Evolutionary conservation across 2,888 invertebrate species (phyloP), one percentile per base, ranked within the genome.

Genomic region (Lumbricus terrestris): DNA sequence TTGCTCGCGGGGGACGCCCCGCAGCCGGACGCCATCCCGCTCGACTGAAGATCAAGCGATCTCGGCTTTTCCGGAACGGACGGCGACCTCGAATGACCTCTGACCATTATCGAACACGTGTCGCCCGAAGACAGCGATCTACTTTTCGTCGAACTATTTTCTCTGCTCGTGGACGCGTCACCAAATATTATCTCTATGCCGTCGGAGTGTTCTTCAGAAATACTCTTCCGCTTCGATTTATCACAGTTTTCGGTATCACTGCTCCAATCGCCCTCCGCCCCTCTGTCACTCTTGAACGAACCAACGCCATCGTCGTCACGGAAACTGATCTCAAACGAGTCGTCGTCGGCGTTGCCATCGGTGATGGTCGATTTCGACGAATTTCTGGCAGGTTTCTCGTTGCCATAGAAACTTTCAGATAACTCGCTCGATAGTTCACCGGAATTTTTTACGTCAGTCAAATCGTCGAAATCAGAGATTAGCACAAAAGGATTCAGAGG

Each of bases 251-350:
- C 37, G 29, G 23, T 85, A 11, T 37, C 35, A 35, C 23, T 85
- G 37, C 85, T 85, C 85, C 85, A 85, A 20, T 47, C 88, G 20
- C 15, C 90, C 40, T 88, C 34, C 5, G 3, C 6, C 33, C 29
- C 40, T 23, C 35, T 29, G 4, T n/a, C 89, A 11, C 8, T 23
- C n/a, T 37, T 83, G 29, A 89, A 33, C 1, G 23, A 11, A 6
- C 89, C 82, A 23, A 35, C 69, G 20, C 89, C 38, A 33, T 35
- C 38, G 34, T 35, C 38, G 34, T 90, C 88, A 37, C 88, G 38
- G 38, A 90, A 90, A 88, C 40, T 88, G n/a, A 90, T 88, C 1
- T 88, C 90, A n/a, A 90, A 34, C 23, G 90, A 90, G 38, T 88
- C 88, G 34, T 90, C 85, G 23, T 85, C 85, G 16, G 37, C 38